Evolutionary conservation across 2,113 vertebrate genomes (phyloP), one percentile per base, ranked within the genome.

Genomic region (Macrotis lagotis): DNA sequence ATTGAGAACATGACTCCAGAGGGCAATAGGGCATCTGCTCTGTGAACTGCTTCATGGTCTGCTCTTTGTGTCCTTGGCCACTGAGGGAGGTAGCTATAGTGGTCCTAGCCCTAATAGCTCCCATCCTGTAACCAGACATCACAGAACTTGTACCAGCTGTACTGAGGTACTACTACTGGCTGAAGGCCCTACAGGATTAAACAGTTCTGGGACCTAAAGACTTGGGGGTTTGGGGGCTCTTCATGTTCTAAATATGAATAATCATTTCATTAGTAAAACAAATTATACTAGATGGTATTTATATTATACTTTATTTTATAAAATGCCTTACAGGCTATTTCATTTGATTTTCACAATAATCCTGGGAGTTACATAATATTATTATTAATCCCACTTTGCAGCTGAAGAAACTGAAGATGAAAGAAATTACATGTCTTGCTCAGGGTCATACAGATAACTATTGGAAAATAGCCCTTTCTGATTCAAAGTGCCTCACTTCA

Each of bases 41-140:
- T 1, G 6, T 0, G 50, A 89, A n/a, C 51, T 50, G 1, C 0
- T 28, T 0, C 0, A 26, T 66, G 74, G 10, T 8, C 25, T 91
- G 48, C 91, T 49, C 1, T 10, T 1, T 28, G 47, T 7, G 24
- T 24, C 9, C 11, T 26, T 50, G 44, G 2, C n/a, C 91, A 51
- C 31, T 25, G 83, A 31, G 50, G 50, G 6, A 90, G 50, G 74
- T 2, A 55, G 74, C 2, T 8, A 3, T 22, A 22, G 6, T 83
- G 37, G 16, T 83, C 16, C 24, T 44, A 83, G 31, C 12, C 2
- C 16, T 31, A 19, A 31, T 28, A 48, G 22, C 37, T 24, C 31
- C 91, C 91, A 48, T 11, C 28, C 28, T n/a, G 92, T 48, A 12
- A 31, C 26, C 47, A 37, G 83, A 50, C 50, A 16, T 83, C 51